Percentiles rank a stretch among this genome's conserved stretches.
Evolutionary conservation across 2,113 vertebrate species (phyloP).

Genomic region (Capricornis sumatraensis): DNA sequence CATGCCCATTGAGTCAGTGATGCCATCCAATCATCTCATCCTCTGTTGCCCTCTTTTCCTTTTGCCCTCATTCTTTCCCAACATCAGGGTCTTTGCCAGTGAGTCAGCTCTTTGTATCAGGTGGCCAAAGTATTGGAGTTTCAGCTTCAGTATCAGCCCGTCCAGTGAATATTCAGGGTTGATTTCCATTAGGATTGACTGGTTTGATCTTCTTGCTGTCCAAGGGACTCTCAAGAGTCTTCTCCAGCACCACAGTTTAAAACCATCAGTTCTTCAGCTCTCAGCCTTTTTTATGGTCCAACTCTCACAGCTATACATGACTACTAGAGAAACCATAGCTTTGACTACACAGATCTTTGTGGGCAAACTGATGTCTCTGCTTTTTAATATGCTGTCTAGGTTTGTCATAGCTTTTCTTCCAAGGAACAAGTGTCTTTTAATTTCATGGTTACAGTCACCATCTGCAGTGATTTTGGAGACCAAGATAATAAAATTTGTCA

Average conservation of each 20-base stretch:
- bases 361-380: neutral
- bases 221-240: neutral
- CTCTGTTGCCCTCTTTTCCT: neutral
- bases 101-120: neutral
- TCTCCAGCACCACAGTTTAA: neutral
- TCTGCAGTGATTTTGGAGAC: neutral
- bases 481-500: neutral
- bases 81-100: neutral
- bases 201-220: neutral
- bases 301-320: neutral
- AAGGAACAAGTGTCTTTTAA: neutral
- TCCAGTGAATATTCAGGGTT: neutral
- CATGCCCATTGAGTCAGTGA: neutral
- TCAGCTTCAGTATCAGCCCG: neutral
- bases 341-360: neutral
- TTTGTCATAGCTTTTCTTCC: neutral
- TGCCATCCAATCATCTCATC: neutral
- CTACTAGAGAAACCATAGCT: neutral
- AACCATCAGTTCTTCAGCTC: neutral
- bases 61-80: neutral
- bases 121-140: neutral
- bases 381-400: neutral
- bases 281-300: neutral
- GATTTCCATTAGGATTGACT: neutral
- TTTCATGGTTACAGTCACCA: neutral